These are phyloP conservation scores for Cataglyphis hispanica DNA, from an alignment of 1,140 invertebrate genomes.

Conservation along the genomic window DNA sequence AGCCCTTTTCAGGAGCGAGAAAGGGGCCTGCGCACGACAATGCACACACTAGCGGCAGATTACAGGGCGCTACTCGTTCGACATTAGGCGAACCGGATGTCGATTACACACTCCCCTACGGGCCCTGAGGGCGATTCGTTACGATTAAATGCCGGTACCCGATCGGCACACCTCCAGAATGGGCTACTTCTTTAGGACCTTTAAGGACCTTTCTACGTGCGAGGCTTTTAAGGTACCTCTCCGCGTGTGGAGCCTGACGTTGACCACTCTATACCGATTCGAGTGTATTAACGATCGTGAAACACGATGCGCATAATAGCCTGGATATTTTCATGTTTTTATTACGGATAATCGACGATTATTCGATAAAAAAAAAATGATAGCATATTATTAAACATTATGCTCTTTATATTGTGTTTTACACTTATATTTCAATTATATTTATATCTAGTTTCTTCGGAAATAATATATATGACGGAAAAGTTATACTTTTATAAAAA, in stretches of 20 bases:
- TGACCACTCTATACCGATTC: constrained; percentile 66
- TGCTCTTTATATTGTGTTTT: constrained; percentile 16
- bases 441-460: neutral
- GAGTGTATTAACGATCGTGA: constrained; percentile 54
- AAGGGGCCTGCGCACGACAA: constrained; percentile 67
- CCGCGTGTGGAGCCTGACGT: constrained; percentile 43
- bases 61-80: constrained; percentile 77
- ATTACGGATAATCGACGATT: constrained; percentile 17
- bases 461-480: neutral
- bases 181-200: constrained; percentile 54
- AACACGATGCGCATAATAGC: constrained; percentile 26
- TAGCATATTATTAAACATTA: neutral
- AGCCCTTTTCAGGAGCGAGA: constrained; percentile 71
- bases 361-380: constrained; percentile 18
- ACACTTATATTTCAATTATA: neutral
- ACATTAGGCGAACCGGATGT: constrained; percentile 80
- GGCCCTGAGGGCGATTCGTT: constrained; percentile 73
- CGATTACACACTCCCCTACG: constrained; percentile 78
- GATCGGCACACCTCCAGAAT: constrained; percentile 55
- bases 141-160: constrained; percentile 73
- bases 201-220: constrained; percentile 60
- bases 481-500: neutral
- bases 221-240: constrained; percentile 21
- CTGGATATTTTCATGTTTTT: constrained; percentile 19
- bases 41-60: constrained; percentile 73